Conservation (phyloP, 2,888 invertebrate genomes). For the Nymphalis polychloros region DNA sequence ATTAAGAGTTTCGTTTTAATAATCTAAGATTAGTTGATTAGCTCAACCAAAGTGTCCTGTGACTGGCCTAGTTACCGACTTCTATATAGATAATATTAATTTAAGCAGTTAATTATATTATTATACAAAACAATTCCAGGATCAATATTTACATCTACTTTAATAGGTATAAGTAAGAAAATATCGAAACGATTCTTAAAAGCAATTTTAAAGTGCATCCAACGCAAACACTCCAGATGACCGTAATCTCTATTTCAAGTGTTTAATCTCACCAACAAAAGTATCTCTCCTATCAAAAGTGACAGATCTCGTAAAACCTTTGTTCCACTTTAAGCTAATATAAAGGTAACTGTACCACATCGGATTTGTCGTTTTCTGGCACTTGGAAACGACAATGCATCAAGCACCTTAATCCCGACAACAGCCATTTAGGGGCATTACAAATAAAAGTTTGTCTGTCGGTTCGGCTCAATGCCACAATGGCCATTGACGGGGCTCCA, state of each 20-base stretch:
- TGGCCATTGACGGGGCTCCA: slow-evolving; percentile 76
- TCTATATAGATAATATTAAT: too few relatives aligned
- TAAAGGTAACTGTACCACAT: slow-evolving; percentile 34
- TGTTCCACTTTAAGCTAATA: slow-evolving; percentile 45
- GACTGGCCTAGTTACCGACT: too few relatives aligned
- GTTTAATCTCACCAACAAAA: slow-evolving; percentile 63
- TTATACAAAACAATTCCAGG: too few relatives aligned
- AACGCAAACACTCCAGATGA: slow-evolving; percentile 52
- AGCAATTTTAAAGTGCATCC: slow-evolving; percentile 16
- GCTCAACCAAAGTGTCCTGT: too few relatives aligned
- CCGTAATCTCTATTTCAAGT: slow-evolving; percentile 52
- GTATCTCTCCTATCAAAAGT: slow-evolving; percentile 61
- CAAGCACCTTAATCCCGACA: slow-evolving; percentile 74
- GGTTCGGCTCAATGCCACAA: slow-evolving; percentile 66
- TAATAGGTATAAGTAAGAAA: too few relatives aligned
- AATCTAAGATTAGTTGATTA: too few relatives aligned
- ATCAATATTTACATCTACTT: too few relatives aligned
- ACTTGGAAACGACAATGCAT: slow-evolving; percentile 68
- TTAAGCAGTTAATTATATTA: too few relatives aligned
- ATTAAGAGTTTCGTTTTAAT: too few relatives aligned
- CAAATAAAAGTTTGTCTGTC: slow-evolving; percentile 77
- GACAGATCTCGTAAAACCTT: slow-evolving; percentile 71
- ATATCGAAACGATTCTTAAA: not conserved
- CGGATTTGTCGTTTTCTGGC: slow-evolving; percentile 60
- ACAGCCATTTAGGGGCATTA: slow-evolving; percentile 79